Evolutionary conservation across 1,140 invertebrate species (phyloP), one percentile per base, ranked within the genome.

Genomic region (Stegodyphus mimosarum): DNA sequence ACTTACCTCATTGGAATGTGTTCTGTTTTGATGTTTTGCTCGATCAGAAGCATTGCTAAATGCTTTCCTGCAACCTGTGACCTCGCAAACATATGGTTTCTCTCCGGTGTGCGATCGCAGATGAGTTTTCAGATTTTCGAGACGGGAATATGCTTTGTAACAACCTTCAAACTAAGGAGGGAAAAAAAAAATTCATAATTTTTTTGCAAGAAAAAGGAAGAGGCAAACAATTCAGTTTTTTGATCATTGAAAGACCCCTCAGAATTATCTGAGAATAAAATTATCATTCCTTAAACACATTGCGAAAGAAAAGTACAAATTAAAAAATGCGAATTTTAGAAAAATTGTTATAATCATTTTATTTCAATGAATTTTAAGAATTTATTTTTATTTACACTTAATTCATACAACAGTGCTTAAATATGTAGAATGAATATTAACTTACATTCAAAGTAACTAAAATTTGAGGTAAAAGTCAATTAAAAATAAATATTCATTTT

Each of bases 11-110:
- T 98, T 99, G 48, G 98, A 99, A 91, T 99, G 98, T 4, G 98
- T 99, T 88, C 98, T 92, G 88, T 98, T 98, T 91, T 99, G 98
- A 92, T 99, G 99, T 90, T 99, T 99, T 0, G 98, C 98, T 86
- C 98, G 92, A 91, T 99, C 98, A 7, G 97, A 99, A 5, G 98
- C 98, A 90, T 99, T 99, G 90, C 97, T 99, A 90, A 99, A 99
- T 0, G 98, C 98, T 90, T 99, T 99, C n/a, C 95, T 96, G 90
- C 98, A 99, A 0, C 97, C 97, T 10, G 90, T 90, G 91, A 98
- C 98, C 91, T 99, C 98, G 90, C 98, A 99, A 77, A 96, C 97
- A 91, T 99, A 99, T 0, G 98, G 98, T 90, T 99, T 99, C 91
- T 99, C 98, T 0, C 98, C 98, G 0, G 98, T 99, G 90, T 99